phyloP scores from a whole-genome alignment of 2,113 vertebrate species.

The Panurus biarmicus region DNA sequence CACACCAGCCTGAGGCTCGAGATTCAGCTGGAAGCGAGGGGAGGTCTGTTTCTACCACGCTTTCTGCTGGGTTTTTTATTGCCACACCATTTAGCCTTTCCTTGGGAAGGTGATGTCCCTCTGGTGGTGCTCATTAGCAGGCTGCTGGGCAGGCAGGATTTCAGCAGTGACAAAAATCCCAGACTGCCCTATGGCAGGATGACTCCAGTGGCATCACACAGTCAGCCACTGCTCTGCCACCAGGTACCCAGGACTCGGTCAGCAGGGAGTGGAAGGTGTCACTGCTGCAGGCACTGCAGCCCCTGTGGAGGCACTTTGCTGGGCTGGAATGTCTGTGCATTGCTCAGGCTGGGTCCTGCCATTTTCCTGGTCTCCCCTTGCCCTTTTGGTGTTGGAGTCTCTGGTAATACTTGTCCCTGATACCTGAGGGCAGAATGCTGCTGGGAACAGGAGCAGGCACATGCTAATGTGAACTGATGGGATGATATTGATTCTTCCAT shows the following conservation, averaged over 20 bases:
- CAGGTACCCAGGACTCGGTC: not conserved
- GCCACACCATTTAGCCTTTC: not conserved
- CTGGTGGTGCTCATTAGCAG: not conserved
- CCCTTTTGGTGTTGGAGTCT: not conserved
- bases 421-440: not conserved
- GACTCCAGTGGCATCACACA: not conserved
- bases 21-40: not conserved
- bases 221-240: not conserved
- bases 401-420: not conserved
- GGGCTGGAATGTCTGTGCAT: not conserved
- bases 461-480: fast-evolving
- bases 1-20: not conserved
- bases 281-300: not conserved
- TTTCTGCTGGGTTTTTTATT: not conserved
- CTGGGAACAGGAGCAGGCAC: not conserved
- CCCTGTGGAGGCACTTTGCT: not conserved
- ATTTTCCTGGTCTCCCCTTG: not conserved
- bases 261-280: not conserved
- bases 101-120: not conserved
- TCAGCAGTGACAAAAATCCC: not conserved
- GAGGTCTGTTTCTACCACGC: not conserved
- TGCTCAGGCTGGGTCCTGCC: not conserved
- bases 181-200: not conserved
- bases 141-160: not conserved
- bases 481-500: not conserved